These are phyloP conservation scores for Metopolophium dirhodum DNA, from an alignment of 1,140 invertebrate genomes.

Conservation along the genomic window DNA sequence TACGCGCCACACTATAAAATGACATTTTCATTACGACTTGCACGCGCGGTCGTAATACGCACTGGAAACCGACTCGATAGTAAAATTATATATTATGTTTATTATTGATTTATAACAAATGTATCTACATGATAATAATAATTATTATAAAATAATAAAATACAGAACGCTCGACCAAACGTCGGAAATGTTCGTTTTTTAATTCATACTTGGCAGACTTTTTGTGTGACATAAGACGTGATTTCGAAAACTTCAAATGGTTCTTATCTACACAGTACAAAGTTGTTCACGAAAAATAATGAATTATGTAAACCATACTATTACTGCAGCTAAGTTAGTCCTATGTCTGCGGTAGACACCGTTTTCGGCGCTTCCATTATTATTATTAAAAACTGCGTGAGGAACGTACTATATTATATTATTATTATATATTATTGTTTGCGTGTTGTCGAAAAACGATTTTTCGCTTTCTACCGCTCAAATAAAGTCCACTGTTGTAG, in stretches of 20 bases:
- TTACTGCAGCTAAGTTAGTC: neutral
- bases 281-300: neutral
- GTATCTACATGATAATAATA: neutral
- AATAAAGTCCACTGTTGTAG: neutral
- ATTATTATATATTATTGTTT: neutral
- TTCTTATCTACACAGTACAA: neutral
- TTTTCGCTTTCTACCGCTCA: neutral
- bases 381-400: neutral
- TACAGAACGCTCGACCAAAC: too few relatives aligned
- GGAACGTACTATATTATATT: neutral
- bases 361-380: neutral
- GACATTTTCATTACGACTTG: neutral
- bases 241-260: neutral
- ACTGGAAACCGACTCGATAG: neutral
- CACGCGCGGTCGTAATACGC: neutral
- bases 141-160: neutral
- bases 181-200: neutral
- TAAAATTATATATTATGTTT: neutral
- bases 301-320: neutral
- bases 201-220: neutral
- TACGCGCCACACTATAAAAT: neutral
- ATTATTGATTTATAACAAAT: neutral
- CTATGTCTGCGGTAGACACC: neutral
- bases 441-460: neutral
- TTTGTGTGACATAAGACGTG: neutral